These are phyloP conservation scores for Scaptomyza graminum DNA, from an alignment of 1,140 invertebrate species.

Conservation along the genomic window DNA sequence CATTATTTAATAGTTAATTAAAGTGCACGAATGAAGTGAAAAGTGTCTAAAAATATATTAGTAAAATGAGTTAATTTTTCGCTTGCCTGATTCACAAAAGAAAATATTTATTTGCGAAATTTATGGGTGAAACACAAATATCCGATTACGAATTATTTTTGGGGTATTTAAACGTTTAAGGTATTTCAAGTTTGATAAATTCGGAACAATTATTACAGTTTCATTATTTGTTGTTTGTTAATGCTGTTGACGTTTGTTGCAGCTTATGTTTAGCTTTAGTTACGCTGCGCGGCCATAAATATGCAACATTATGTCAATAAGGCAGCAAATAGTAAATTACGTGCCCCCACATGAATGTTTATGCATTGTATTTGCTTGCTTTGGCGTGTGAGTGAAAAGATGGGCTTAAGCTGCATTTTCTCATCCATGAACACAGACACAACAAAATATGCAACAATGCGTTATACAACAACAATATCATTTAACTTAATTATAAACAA, in stretches of 20 bases:
- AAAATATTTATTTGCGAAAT: not conserved
- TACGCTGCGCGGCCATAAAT: slow-evolving; percentile 39
- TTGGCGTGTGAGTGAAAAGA: slow-evolving; percentile 3
- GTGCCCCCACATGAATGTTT: slow-evolving; percentile 47
- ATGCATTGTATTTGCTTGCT: slow-evolving; percentile 20
- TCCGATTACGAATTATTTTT: not conserved
- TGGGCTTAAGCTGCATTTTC: not conserved
- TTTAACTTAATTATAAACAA: not conserved
- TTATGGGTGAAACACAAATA: not conserved
- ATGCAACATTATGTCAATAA: slow-evolving; percentile 59
- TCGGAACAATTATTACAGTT: slow-evolving; percentile 3
- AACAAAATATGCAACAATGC: slow-evolving; percentile 34
- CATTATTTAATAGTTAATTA: no score
- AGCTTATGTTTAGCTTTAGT: slow-evolving; percentile 38
- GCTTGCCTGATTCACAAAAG: no score
- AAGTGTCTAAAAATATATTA: no score
- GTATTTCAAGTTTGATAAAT: not conserved
- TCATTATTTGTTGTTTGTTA: slow-evolving; percentile 21
- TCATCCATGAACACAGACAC: slow-evolving; percentile 7
- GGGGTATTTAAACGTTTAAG: not conserved
- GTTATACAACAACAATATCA: not conserved
- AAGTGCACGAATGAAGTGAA: no score
- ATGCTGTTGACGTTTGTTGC: slow-evolving; percentile 17
- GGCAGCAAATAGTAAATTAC: slow-evolving; percentile 51
- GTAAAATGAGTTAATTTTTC: no score